Conservation (phyloP, 2,888 invertebrate genomes). For the Hyles lineata region DNA sequence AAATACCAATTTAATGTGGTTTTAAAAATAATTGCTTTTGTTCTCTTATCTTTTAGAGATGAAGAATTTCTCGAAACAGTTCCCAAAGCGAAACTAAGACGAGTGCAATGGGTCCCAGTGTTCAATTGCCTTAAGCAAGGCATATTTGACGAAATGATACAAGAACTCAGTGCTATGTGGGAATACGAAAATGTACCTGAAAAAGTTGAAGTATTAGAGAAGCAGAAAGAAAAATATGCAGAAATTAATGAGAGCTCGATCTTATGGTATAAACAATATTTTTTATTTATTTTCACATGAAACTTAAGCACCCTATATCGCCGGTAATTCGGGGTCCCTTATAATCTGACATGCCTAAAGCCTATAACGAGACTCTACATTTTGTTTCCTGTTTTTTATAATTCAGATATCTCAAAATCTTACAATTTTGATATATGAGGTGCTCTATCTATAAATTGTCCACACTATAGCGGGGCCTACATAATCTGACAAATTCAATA, state of each 20-base stretch:
- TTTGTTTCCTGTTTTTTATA: too few species aligned
- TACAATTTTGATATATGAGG: too few species aligned
- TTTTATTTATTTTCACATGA: background rate
- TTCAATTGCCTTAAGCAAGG: slow-evolving; percentile 74
- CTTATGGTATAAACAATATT: slow-evolving; percentile 56
- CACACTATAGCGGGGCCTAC: too few species aligned
- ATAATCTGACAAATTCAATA: too few species aligned
- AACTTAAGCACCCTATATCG: too few species aligned
- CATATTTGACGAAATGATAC: slow-evolving; percentile 72
- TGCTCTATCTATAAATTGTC: too few species aligned
- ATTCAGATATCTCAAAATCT: too few species aligned
- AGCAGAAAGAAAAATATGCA: slow-evolving; percentile 71
- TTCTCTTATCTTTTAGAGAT: slow-evolving; percentile 56
- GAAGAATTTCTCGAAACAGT: slow-evolving; percentile 78
- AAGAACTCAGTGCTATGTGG: slow-evolving; percentile 77
- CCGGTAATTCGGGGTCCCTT: too few species aligned
- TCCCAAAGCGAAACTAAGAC: slow-evolving; percentile 69
- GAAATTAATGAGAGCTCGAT: slow-evolving; percentile 56
- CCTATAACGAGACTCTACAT: too few species aligned
- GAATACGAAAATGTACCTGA: slow-evolving; percentile 73
- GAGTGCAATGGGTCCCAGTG: slow-evolving; percentile 78
- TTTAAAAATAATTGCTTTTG: background rate
- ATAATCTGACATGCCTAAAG: too few species aligned
- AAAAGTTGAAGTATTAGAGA: slow-evolving; percentile 69
- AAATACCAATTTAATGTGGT: background rate